These are phyloP conservation scores for Hypotaenidia okinawae DNA, from an alignment of 2,797 vertebrate genomes.

Conservation along the genomic window DNA sequence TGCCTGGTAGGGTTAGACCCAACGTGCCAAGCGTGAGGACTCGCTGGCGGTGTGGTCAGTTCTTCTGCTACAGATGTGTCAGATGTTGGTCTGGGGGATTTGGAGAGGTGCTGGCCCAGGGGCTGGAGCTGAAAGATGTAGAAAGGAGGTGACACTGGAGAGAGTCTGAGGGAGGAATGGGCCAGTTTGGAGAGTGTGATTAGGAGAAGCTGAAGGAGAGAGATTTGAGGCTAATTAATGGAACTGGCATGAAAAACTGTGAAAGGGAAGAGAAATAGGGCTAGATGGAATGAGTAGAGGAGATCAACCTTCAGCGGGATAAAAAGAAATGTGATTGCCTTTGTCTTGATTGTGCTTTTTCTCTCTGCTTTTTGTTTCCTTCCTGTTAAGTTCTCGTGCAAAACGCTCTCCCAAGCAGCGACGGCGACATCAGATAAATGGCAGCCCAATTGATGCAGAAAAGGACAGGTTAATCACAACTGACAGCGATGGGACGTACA, in stretches of 20 bases:
- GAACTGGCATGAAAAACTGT: not conserved
- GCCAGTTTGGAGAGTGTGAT: not conserved
- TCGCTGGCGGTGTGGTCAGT: not conserved
- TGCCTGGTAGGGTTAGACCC: not conserved
- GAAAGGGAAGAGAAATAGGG: not conserved
- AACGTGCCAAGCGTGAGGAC: not conserved
- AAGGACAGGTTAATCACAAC: constrained; percentile 91
- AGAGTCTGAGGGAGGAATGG: not conserved
- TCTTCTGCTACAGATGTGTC: not conserved
- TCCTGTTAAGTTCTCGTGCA: constrained; percentile 81
- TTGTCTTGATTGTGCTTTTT: not conserved
- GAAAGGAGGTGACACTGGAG: not conserved
- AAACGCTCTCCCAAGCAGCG: constrained; percentile 91
- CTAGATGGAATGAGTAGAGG: not conserved
- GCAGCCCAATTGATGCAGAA: constrained; percentile 88
- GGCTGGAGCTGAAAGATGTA: not conserved
- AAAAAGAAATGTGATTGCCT: not conserved
- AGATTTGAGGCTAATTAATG: not conserved
- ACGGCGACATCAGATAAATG: constrained; percentile 86
- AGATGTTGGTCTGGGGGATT: not conserved
- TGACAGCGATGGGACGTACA: constrained; percentile 93
- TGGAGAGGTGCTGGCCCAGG: not conserved
- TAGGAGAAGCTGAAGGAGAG: not conserved
- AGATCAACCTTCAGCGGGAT: not conserved
- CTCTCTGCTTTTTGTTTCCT: not conserved